phyloP scores from a whole-genome alignment of 2,797 vertebrate species.

The Cyprinella venusta region DNA sequence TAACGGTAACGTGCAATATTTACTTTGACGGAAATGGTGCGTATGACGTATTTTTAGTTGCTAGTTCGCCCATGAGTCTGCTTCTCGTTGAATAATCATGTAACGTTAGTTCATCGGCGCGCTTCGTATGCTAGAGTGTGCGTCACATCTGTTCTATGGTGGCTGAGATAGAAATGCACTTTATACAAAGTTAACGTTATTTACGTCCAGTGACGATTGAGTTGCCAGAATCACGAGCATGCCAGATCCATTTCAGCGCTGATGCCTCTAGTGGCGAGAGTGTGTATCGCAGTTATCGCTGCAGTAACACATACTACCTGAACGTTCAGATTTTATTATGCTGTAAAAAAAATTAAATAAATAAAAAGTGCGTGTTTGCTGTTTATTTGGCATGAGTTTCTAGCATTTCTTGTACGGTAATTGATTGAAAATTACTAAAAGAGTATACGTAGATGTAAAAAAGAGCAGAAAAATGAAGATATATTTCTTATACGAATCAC shows the following conservation, averaged over 20 bases:
- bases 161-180: constrained; percentile 77
- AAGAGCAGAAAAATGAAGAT: constrained; percentile 62
- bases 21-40: constrained; percentile 60
- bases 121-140: constrained; percentile 59
- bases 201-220: constrained; percentile 32
- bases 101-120: constrained; percentile 29
- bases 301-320: constrained; percentile 67
- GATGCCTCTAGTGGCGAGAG: constrained; percentile 69
- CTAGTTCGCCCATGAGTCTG: constrained; percentile 44
- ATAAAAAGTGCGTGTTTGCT: constrained; percentile 42
- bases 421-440: constrained; percentile 61
- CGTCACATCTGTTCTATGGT: constrained; percentile 67
- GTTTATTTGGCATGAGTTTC: constrained; percentile 53
- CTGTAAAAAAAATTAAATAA: constrained; percentile 52
- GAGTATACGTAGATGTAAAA: constrained; percentile 53
- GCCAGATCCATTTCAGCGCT: constrained; percentile 57
- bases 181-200: constrained; percentile 64
- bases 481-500: constrained; percentile 74
- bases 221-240: constrained; percentile 47
- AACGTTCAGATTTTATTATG: constrained; percentile 59
- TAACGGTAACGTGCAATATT: constrained; percentile 77
- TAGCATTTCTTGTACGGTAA: constrained; percentile 59
- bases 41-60: constrained; percentile 41
- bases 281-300: constrained; percentile 58
- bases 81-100: constrained; percentile 58